phyloP scores from a whole-genome alignment of 2,888 invertebrate genomes.

The Terebella lapidaria region DNA sequence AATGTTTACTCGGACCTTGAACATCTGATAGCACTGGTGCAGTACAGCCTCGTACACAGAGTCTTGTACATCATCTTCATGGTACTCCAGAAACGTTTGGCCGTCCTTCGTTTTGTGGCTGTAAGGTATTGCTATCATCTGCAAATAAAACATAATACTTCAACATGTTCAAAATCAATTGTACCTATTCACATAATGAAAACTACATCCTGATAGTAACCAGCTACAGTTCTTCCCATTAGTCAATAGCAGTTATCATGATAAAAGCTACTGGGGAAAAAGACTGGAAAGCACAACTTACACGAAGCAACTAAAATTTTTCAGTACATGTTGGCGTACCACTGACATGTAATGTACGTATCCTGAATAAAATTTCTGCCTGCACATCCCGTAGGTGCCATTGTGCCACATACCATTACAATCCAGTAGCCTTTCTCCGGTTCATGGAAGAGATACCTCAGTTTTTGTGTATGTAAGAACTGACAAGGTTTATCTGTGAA shows the following conservation, averaged over 20 bases:
- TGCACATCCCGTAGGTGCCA: too few species aligned
- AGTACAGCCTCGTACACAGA: slow-evolving; percentile 68
- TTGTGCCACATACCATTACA: slow-evolving; percentile 67
- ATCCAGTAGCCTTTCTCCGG: slow-evolving; percentile 86
- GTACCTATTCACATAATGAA: not conserved
- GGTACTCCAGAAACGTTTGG: slow-evolving; percentile 67
- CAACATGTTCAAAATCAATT: too few species aligned
- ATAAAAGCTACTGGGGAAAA: too few species aligned
- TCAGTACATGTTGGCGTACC: too few species aligned
- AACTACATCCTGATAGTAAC: not conserved
- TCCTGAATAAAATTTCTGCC: too few species aligned
- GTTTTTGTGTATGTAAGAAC: slow-evolving; percentile 83
- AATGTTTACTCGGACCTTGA: slow-evolving; percentile 57
- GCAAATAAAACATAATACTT: slow-evolving; percentile 27
- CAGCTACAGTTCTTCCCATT: too few species aligned
- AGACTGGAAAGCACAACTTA: too few species aligned
- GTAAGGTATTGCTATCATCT: slow-evolving; percentile 64
- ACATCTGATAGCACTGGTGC: slow-evolving; percentile 76
- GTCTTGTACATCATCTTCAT: slow-evolving; percentile 76
- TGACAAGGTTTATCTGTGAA: slow-evolving; percentile 77
- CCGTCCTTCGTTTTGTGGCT: slow-evolving; percentile 68
- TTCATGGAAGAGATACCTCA: slow-evolving; percentile 79
- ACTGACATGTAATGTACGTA: too few species aligned
- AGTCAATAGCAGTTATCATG: too few species aligned
- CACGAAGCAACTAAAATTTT: too few species aligned